Conservation (phyloP, 2,888 invertebrate species). For the Hymenopus coronatus region DNA sequence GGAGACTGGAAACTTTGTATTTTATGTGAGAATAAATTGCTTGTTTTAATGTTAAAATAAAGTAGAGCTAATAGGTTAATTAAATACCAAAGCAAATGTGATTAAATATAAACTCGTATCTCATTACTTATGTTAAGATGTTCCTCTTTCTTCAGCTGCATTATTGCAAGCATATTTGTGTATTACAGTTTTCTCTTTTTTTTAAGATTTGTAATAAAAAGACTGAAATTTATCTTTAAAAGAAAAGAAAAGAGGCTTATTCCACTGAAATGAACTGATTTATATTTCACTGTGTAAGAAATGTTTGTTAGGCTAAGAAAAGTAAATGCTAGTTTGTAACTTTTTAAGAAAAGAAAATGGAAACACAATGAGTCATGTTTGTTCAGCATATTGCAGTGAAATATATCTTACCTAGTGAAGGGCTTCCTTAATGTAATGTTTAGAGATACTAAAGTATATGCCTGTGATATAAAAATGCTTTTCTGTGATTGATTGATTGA, state of each 20-base stretch:
- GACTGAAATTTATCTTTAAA: too few relatives aligned
- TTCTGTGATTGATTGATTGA: neutral
- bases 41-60: neutral
- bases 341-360: too few relatives aligned
- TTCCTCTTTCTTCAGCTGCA: neutral
- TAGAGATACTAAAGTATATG: neutral
- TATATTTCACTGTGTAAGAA: neutral
- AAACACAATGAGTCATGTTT: too few relatives aligned
- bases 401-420: too few relatives aligned
- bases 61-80: too few relatives aligned
- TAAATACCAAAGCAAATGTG: neutral
- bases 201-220: too few relatives aligned
- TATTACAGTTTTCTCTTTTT: neutral
- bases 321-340: neutral
- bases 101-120: neutral
- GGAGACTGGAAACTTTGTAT: neutral
- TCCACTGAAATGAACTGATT: neutral
- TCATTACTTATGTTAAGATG: neutral
- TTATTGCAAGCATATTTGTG: neutral
- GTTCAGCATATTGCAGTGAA: neutral
- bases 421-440: neutral
- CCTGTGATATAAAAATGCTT: neutral
- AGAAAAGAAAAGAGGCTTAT: too few relatives aligned
- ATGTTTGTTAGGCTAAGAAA: neutral
- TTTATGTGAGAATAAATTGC: neutral